These are phyloP conservation scores for Cyanistes caeruleus DNA, from an alignment of 2,113 vertebrate species.

Conservation along the genomic window DNA sequence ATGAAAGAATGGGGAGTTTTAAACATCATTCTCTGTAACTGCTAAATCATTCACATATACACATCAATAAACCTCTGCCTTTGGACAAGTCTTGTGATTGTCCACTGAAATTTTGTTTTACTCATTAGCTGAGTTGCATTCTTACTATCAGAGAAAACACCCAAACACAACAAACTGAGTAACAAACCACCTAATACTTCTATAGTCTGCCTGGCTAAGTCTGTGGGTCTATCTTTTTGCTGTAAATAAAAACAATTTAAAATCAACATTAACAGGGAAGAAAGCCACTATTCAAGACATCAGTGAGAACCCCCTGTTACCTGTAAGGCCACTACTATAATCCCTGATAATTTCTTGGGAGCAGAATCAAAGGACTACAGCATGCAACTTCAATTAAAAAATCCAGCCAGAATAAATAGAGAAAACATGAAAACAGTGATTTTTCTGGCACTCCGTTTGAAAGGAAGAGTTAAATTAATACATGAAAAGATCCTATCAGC, in stretches of 20 bases:
- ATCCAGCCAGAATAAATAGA: constrained; percentile 36
- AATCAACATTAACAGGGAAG: neutral
- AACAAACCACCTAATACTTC: neutral
- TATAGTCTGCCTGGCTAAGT: neutral
- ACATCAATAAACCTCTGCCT: neutral
- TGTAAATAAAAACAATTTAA: neutral
- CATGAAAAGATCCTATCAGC: constrained; percentile 61
- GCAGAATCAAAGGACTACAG: constrained; percentile 40
- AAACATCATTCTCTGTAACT: neutral
- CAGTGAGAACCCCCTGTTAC: neutral
- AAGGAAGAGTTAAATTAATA: constrained; percentile 68
- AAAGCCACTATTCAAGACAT: neutral
- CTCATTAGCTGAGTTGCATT: neutral
- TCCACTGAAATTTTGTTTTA: neutral
- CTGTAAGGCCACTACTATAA: constrained; percentile 13
- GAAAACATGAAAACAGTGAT: constrained; percentile 51
- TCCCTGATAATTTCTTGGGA: constrained; percentile 48
- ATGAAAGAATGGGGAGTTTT: neutral
- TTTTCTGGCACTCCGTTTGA: constrained; percentile 28
- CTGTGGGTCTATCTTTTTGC: neutral
- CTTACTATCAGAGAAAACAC: neutral
- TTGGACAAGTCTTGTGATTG: neutral
- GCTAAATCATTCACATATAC: neutral
- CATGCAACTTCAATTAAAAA: neutral
- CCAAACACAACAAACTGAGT: neutral